Base-by-base conservation (phyloP, 1,140 invertebrate species). In the Daktulosphaira vitifoliae region DNA sequence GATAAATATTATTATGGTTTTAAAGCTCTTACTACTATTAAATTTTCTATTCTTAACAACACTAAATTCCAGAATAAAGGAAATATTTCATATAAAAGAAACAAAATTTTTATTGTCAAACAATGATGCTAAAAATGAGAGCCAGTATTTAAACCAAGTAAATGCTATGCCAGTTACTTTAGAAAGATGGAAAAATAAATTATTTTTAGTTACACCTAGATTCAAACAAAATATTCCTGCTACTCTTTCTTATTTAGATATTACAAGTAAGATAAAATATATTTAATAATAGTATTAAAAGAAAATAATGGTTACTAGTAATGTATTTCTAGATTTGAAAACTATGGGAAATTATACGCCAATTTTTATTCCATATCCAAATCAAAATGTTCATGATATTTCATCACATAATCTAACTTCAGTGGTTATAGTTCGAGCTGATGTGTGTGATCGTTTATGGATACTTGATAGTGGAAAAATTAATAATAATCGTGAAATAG, bases 361-460 rank as follows among this genome's bases (percentile, higher is more conserved):
- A 1, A 81, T 81, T 67, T 74, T 90, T 25, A 86, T 79, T 54
- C 86, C 87, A 1, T 90, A 87, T 73, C 88, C 87, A 29, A 83
- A 82, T 72, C 85, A 39, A 6, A 68, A 68, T 1, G 73, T 73
- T 7, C 74, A 76, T n/a, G 68, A 59, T 1, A 78, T 78, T 25
- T 73, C 74, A 0, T 76, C 76, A 44, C 76, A 75, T 9, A 80
- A 82, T 5, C 83, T 86, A 71, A 81, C 87, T 29, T 69, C 68
- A 23, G 33, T 69, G 22, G 25, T 66, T 1, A 53, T 59, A 49
- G 50, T 68, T 1, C 74, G 82, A 1, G 85, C 81, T 6, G 87
- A 89, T 74, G 76, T 78, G n/a, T 89, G 87, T 71, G 81, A 81
- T 22, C 79, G 86, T 2, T 79, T 89, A 1, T 89, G 87, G 87